Percentiles rank a stretch among this genome's conserved stretches.
Evolutionary conservation across 2,888 invertebrate species (phyloP).

Genomic region (Incurvaria masculella): DNA sequence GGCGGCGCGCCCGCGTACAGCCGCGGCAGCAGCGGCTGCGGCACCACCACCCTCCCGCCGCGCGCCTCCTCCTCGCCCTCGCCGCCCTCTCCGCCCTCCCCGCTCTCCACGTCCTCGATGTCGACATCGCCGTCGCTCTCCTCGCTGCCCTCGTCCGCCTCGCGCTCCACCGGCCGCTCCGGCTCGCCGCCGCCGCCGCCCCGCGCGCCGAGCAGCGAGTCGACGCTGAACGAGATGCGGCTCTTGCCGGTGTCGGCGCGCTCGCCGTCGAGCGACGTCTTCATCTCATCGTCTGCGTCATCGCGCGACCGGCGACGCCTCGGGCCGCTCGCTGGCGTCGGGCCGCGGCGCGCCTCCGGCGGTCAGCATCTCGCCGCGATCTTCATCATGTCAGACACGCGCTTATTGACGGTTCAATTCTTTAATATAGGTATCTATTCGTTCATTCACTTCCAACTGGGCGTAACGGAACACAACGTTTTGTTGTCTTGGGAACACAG

Average conservation of each 20-base stretch:
- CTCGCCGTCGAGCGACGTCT: conserved; percentile 53
- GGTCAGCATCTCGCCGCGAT: background rate
- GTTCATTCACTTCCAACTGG: too few relatives aligned
- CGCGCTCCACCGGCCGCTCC: conserved; percentile 18
- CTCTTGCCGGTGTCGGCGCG: conserved; percentile 54
- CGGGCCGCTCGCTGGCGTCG: background rate
- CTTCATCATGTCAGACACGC: background rate
- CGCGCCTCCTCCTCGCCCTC: conserved; percentile 41
- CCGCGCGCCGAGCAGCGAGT: conserved; percentile 52
- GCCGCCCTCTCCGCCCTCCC: conserved; percentile 37
- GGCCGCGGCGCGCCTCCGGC: background rate
- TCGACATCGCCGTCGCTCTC: conserved; percentile 53
- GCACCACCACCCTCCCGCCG: conserved; percentile 63
- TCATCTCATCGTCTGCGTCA: conserved; percentile 40
- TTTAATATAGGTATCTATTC: too few relatives aligned
- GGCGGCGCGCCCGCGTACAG: conserved; percentile 54
- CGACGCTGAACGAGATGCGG: conserved; percentile 73
- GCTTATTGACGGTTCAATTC: too few relatives aligned
- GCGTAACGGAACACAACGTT: too few relatives aligned
- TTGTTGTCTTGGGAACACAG: too few relatives aligned
- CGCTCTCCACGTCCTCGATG: conserved; percentile 47
- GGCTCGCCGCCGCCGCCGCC: conserved; percentile 24
- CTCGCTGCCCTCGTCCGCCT: conserved; percentile 39
- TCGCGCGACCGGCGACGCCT: conserved; percentile 3
- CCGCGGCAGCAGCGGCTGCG: conserved; percentile 64